These are phyloP conservation scores for Hystrix brachyura DNA, from an alignment of 2,113 vertebrate species.

Conservation along the genomic window DNA sequence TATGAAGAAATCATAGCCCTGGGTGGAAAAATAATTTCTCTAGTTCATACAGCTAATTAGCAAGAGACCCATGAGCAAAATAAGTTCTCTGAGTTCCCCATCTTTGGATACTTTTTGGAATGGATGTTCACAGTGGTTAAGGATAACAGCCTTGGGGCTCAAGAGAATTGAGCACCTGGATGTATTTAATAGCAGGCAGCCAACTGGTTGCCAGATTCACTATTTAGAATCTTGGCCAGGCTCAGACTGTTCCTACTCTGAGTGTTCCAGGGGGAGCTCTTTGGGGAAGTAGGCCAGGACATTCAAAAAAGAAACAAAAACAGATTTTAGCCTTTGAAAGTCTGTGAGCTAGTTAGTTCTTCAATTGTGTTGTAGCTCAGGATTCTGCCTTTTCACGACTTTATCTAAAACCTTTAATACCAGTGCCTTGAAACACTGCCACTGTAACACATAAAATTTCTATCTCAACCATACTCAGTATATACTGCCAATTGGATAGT, in stretches of 20 bases:
- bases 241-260: neutral
- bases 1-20: slow-evolving; percentile 6
- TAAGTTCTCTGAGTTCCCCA: neutral
- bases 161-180: slow-evolving; percentile 38
- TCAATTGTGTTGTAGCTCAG: neutral
- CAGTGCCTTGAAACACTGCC: neutral
- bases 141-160: neutral
- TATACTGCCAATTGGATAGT: neutral
- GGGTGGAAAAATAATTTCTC: neutral
- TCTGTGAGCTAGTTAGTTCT: neutral
- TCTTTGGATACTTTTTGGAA: neutral
- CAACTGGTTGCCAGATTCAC: neutral
- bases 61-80: slow-evolving; percentile 30
- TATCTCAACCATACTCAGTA: neutral
- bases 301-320: slow-evolving; percentile 35
- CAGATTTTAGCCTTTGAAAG: neutral
- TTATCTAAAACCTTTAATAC: neutral
- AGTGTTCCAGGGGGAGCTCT: slow-evolving; percentile 6
- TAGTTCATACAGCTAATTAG: slow-evolving; percentile 19
- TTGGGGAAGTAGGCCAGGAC: neutral
- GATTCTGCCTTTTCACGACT: neutral
- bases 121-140: neutral
- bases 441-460: neutral
- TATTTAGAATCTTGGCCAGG: slow-evolving; percentile 14
- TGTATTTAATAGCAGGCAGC: neutral